Conservation (phyloP, 2,113 vertebrate species). For the Perca fluviatilis region DNA sequence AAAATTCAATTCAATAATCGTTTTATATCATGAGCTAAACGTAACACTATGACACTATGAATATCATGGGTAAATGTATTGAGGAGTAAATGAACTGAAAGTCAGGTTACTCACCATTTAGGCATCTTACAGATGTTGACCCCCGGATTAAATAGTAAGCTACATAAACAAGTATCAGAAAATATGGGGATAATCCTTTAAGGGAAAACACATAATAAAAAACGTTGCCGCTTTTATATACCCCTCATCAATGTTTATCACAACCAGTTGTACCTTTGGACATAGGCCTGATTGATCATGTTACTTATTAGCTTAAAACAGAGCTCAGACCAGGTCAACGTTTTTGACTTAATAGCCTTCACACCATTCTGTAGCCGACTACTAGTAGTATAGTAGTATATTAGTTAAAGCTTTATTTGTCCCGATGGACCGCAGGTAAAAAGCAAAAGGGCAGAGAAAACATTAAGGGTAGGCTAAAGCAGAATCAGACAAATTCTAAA, state of each 20-base stretch:
- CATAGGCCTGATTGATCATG: constrained; percentile 43
- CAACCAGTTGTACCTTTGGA: constrained; percentile 58
- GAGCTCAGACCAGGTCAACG: constrained; percentile 53
- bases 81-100: background rate
- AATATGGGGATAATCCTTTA: background rate
- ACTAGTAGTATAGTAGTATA: background rate
- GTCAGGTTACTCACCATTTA: background rate
- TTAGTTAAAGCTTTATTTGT: constrained; percentile 29
- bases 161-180: background rate
- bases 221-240: constrained; percentile 14
- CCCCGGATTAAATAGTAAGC: background rate
- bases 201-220: background rate
- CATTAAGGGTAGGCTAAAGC: background rate
- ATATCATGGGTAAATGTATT: background rate
- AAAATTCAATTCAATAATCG: background rate
- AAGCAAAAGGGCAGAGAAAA: background rate
- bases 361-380: background rate
- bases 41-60: background rate
- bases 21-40: background rate
- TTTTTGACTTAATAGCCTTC: constrained; percentile 35
- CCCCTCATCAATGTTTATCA: constrained; percentile 33
- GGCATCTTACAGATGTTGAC: background rate
- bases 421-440: background rate
- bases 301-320: constrained; percentile 74
- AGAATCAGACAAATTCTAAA: background rate